phyloP scores from a whole-genome alignment of 2,888 invertebrate species.

The Troilus luridus region DNA sequence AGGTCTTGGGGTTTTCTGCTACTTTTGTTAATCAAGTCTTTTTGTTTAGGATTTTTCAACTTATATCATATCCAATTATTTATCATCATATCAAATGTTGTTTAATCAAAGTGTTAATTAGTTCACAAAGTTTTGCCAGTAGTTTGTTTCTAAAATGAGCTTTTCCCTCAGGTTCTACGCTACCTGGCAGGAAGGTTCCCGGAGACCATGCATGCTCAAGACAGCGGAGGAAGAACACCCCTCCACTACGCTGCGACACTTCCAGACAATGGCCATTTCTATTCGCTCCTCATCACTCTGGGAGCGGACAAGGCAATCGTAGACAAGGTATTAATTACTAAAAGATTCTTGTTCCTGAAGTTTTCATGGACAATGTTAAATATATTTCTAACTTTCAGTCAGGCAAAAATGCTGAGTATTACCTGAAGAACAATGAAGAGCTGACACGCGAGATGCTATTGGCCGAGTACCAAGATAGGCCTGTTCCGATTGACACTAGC shows the following conservation, averaged over 20 bases:
- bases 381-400: constrained; percentile 73
- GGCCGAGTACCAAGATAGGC: constrained; percentile 68
- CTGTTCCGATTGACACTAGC: constrained; percentile 59
- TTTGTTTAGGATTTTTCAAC: too few species aligned
- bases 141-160: neutral
- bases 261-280: constrained; percentile 89
- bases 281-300: constrained; percentile 85
- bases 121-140: neutral
- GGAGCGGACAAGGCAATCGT: constrained; percentile 87
- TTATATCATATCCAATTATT: too few species aligned
- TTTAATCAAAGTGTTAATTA: too few species aligned
- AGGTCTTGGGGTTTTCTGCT: too few species aligned
- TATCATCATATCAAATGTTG: too few species aligned
- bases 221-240: constrained; percentile 86
- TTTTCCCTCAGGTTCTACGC: constrained; percentile 73
- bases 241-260: constrained; percentile 90
- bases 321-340: constrained; percentile 80
- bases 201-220: constrained; percentile 85
- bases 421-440: constrained; percentile 82
- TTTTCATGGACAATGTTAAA: neutral
- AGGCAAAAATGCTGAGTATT: constrained; percentile 86
- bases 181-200: constrained; percentile 80
- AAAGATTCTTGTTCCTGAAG: neutral
- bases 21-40: too few species aligned
- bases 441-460: constrained; percentile 81